Base-by-base conservation (phyloP, 1,140 invertebrate genomes). In the Aleiodes sp. region DNA sequence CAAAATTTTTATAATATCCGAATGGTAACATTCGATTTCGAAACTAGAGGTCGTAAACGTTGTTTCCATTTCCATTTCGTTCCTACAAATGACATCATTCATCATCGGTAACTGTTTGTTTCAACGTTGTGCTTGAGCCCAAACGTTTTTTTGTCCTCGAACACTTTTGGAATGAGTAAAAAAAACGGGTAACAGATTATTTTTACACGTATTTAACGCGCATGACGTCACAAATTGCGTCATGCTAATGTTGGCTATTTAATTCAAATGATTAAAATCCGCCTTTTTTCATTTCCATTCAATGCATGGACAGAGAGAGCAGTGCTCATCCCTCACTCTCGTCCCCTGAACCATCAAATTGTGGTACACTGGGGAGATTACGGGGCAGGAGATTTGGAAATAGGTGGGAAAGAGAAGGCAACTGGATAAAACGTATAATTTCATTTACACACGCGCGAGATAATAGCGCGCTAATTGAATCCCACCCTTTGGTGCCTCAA, bases 381-480 rank as follows among this genome's bases (percentile, higher is more conserved):
- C 26, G 8, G 46, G n/a, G 19, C 10, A 21, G 46, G 21, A 12
- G 46, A 52, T 52, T n/a, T 52, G 46, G 46, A 35, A 6, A 10
- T 35, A 10, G 31, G 31, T 4, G 10, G 31, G 31, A 4, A 10
- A 4, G 46, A 9, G 39, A 33, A 24, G 39, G 43, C 64, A 33
- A 52, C n/a, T 14, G 31, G 64, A 29, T 56, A 66, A 66, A 66
- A 56, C 46, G 46, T 57, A 66, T 66, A 66, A 66, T 66, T 66
- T 66, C 43, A 66, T 66, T 59, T 66, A 57, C 46, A 33, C 64
- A 57, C 64, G 46, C 29, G 33, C 28, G 43, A 66, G 64, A 66
- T 66, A 66, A 66, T 66, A 66, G 64, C 64, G 43, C 64, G 64
- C 64, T 66, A 66, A 66, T 66, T 66, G 64, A 66, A 66, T 66